Percentiles rank a stretch among this genome's conserved stretches.
Evolutionary conservation across 2,113 vertebrate species (phyloP).

Genomic region (Sorex fumeus): DNA sequence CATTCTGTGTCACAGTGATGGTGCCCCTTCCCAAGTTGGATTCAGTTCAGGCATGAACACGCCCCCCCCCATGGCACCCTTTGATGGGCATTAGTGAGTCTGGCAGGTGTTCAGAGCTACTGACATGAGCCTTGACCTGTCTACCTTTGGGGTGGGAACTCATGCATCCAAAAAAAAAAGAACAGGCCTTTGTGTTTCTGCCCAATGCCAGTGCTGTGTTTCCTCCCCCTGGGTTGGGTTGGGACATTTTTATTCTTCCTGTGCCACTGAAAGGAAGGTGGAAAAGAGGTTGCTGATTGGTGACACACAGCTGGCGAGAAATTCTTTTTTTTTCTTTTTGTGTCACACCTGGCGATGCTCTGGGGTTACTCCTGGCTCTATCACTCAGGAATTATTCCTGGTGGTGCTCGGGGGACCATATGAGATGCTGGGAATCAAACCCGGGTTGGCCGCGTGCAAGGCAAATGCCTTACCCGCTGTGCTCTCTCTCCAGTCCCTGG

Average conservation of each 20-base stretch:
- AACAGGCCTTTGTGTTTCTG: conserved; percentile 5
- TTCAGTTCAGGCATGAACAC: conserved; percentile 46
- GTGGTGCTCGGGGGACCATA: no score
- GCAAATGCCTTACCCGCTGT: no score
- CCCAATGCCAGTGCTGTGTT: not conserved
- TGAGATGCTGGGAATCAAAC: no score
- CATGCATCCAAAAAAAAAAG: conserved; percentile 47
- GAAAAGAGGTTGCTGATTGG: not conserved
- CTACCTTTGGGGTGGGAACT: not conserved
- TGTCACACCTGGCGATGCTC: no score
- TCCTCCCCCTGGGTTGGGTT: not conserved
- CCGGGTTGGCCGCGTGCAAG: no score
- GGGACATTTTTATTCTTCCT: not conserved
- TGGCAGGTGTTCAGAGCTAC: conserved; percentile 54
- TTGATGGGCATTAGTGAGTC: not conserved
- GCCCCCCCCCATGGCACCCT: not conserved
- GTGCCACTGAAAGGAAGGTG: not conserved
- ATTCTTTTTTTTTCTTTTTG: no score
- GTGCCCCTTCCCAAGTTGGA: not conserved
- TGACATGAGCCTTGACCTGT: not conserved
- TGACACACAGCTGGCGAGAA: not conserved
- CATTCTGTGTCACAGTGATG: no score
- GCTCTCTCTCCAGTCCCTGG: no score
- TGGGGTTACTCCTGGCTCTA: no score
- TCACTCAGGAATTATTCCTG: no score